phyloP scores from a whole-genome alignment of 2,113 vertebrate genomes.

The Cettia cetti region DNA sequence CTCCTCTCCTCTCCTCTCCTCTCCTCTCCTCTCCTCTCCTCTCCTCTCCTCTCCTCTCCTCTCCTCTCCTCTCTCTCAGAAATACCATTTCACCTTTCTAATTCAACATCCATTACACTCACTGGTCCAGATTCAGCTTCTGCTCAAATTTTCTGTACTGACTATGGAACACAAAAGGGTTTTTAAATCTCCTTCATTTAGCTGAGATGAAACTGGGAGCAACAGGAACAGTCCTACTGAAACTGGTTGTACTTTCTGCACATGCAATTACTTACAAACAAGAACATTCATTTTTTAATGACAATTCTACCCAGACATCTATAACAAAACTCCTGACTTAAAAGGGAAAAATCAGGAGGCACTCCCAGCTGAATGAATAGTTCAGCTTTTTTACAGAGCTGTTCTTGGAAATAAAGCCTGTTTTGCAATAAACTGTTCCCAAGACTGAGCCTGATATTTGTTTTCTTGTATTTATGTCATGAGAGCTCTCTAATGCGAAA shows the following conservation, averaged over 20 bases:
- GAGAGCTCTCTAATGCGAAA: constrained; percentile 26
- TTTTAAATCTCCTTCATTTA: background rate
- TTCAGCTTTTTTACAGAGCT: background rate
- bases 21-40: too few species aligned
- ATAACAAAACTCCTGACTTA: background rate
- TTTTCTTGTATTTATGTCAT: constrained; percentile 43
- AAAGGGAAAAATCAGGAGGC: background rate
- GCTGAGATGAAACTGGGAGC: background rate
- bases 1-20: too few species aligned
- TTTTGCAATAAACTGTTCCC: background rate
- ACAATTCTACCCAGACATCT: background rate
- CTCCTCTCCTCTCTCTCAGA: background rate
- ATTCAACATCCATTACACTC: background rate
- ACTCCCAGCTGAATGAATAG: background rate
- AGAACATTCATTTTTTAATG: background rate
- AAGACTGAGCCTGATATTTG: constrained; percentile 1
- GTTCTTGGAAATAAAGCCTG: constrained; percentile 25
- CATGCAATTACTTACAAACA: background rate
- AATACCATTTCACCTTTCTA: background rate
- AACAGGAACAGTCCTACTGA: background rate
- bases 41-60: too few species aligned
- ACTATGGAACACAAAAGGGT: background rate
- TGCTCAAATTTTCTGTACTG: background rate
- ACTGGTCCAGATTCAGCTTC: background rate
- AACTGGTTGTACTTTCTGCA: background rate